Percentiles rank a stretch among this genome's conserved stretches.
phyloP scores from a whole-genome alignment of 1,140 invertebrate species.

The Fopius arisanus region DNA sequence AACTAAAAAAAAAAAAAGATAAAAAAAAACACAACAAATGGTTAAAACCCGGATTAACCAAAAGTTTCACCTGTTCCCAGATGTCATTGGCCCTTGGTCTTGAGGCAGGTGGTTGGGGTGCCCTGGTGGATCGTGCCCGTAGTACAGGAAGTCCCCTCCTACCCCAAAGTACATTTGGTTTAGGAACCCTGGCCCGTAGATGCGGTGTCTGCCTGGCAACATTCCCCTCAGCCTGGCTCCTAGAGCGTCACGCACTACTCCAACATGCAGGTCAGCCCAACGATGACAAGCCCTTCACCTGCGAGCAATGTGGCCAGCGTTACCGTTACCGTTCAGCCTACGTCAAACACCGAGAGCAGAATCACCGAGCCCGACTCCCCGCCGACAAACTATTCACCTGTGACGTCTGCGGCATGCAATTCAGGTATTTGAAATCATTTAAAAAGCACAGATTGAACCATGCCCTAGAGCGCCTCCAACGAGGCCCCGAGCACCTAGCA shows the following conservation, averaged over 20 bases:
- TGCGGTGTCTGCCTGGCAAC: slow-evolving; percentile 83
- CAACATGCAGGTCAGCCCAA: slow-evolving; percentile 74
- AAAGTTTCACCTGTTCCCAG: slow-evolving; percentile 41
- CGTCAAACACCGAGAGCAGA: slow-evolving; percentile 87
- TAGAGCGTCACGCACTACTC: slow-evolving; percentile 80
- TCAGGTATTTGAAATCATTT: slow-evolving; percentile 85
- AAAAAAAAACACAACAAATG: too few relatives aligned
- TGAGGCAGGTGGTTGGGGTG: slow-evolving; percentile 66
- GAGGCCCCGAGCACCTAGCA: slow-evolving; percentile 41
- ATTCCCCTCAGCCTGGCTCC: slow-evolving; percentile 82
- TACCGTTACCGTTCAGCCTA: slow-evolving; percentile 89
- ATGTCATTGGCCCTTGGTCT: slow-evolving; percentile 62
- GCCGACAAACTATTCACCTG: slow-evolving; percentile 90
- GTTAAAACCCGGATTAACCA: background rate
- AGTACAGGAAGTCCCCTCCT: slow-evolving; percentile 61
- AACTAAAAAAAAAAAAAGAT: too few relatives aligned
- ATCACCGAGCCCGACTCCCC: slow-evolving; percentile 83
- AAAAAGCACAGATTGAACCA: slow-evolving; percentile 89
- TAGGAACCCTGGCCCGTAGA: slow-evolving; percentile 66
- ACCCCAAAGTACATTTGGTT: slow-evolving; percentile 55
- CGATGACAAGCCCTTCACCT: slow-evolving; percentile 89
- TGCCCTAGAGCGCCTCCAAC: slow-evolving; percentile 79
- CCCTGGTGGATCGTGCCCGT: slow-evolving; percentile 61
- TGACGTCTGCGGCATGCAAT: slow-evolving; percentile 90
- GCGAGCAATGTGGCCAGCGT: slow-evolving; percentile 88